Percentiles rank a stretch among this genome's conserved stretches.
Evolutionary conservation across 2,113 vertebrate species (phyloP).

Genomic region (Candoia aspera): DNA sequence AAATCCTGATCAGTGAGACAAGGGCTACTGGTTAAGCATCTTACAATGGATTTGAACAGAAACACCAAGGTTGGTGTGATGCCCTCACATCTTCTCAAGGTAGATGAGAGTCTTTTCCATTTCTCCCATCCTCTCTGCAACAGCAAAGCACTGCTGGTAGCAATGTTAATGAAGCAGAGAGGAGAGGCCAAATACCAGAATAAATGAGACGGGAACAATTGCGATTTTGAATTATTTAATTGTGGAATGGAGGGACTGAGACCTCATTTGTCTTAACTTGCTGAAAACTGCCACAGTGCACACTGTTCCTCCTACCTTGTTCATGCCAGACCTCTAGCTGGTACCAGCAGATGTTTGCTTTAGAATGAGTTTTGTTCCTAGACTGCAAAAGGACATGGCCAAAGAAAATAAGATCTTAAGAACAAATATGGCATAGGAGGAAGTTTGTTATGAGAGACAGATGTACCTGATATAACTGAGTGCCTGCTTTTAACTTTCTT

Average conservation of each 20-base stretch:
- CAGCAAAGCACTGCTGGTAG: slow-evolving; percentile 7
- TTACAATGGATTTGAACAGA: not conserved
- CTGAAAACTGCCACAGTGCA: not conserved
- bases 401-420: not conserved
- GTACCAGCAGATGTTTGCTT: not conserved
- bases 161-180: not conserved
- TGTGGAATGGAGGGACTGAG: not conserved
- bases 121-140: not conserved
- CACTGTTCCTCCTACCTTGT: not conserved
- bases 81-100: not conserved
- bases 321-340: not conserved
- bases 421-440: not conserved
- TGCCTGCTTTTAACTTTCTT: not conserved
- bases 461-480: not conserved
- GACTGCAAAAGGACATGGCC: not conserved
- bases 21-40: not conserved
- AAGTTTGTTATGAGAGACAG: slow-evolving; percentile 6
- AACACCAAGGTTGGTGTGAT: not conserved
- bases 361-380: not conserved
- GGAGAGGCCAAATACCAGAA: not conserved
- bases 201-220: slow-evolving; percentile 7
- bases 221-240: slow-evolving; percentile 24
- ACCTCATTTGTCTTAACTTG: not conserved
- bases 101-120: not conserved
- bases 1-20: not conserved